Base-by-base conservation (phyloP, 1,140 invertebrate species). In the Papilio dardanus region DNA sequence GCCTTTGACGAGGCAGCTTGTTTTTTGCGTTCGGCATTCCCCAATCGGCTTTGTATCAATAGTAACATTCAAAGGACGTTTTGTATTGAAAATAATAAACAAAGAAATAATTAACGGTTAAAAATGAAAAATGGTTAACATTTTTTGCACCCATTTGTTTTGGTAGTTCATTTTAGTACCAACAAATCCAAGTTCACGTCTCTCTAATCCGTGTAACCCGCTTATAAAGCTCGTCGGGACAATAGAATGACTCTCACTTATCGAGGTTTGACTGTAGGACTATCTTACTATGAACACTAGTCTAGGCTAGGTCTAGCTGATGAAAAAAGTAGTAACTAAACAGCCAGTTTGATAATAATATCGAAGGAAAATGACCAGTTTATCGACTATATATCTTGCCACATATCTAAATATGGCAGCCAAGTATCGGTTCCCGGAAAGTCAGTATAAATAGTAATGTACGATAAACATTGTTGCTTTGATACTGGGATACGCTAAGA, bases 21-120 rank as follows among this genome's bases (percentile, higher is more conserved):
- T 42, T 40, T 69, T 69, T 69, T 69, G 30, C 0, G 8, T 66
- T 66, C 31, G 16, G 16, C 30, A 66, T 46, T 46, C 35, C 19
- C 31, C 67, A 69, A 69, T 69, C 67, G 67, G 67, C 67, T 69
- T 40, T 69, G 19, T 35, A 31, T 3, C 35, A 3, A n/a, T 30
- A n/a, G 33, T 33, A 35, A 35, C 65, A 67, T 35, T 67, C n/a
- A 19, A 35, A 67, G n/a, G 31, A 35, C 7, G 31, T n/a, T 67
- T 30, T 62, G 50, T 54, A 30, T 31, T 33, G 7, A 5, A 30
- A 62, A 67, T 35, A 66, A 16, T 28, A n/a, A 21, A 16, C 12
- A 28, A 62, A 19, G 42, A 19, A 46, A n/a, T n/a, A 62, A n/a
- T 62, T 10, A 30, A 28, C 28, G 24, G 19, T 58, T 7, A 58